Conservation (phyloP, 1,140 invertebrate species). For the Drosophila nigrodunni region DNA sequence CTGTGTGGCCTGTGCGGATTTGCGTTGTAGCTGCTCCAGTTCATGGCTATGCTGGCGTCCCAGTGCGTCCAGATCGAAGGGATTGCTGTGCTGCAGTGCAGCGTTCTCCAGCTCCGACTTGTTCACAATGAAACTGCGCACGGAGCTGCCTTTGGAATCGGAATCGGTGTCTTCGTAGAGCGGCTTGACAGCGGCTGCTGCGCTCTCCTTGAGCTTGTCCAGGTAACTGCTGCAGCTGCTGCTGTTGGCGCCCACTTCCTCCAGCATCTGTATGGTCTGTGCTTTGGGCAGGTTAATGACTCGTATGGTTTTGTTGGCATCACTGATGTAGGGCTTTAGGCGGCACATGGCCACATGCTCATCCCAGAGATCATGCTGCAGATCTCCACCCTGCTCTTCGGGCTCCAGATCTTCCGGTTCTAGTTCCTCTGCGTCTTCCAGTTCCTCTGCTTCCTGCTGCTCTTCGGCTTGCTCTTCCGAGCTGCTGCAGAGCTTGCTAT, state of each 20-base stretch:
- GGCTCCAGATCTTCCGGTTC: constrained; percentile 4
- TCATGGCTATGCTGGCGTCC: constrained; percentile 73
- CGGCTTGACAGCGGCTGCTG: constrained; percentile 37
- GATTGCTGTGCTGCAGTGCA: constrained; percentile 47
- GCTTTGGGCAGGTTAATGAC: constrained; percentile 66
- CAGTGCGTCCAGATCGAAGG: constrained; percentile 73
- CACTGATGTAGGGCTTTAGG: constrained; percentile 59
- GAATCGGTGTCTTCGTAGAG: constrained; percentile 84
- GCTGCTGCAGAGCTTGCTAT: constrained; percentile 41
- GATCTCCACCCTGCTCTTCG: constrained; percentile 37
- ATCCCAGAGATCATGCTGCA: constrained; percentile 53
- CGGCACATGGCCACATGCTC: constrained; percentile 63
- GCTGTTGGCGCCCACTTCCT: background rate
- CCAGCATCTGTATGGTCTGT: constrained; percentile 59
- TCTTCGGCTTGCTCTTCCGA: constrained; percentile 38
- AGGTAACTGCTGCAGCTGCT: constrained; percentile 29
- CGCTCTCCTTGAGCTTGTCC: constrained; percentile 67
- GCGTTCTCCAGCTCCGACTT: constrained; percentile 68
- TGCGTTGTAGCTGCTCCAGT: constrained; percentile 78
- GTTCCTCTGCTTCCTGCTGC: constrained; percentile 25
- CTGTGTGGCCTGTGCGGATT: constrained; percentile 37
- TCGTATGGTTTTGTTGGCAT: constrained; percentile 57
- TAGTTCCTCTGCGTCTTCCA: constrained; percentile 21
- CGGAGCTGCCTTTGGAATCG: constrained; percentile 86
- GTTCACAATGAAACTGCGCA: constrained; percentile 77